Percentiles rank a stretch among this genome's conserved stretches.
These are phyloP conservation scores for Ochropleura plecta DNA, from an alignment of 2,888 invertebrate species.

Conservation along the genomic window DNA sequence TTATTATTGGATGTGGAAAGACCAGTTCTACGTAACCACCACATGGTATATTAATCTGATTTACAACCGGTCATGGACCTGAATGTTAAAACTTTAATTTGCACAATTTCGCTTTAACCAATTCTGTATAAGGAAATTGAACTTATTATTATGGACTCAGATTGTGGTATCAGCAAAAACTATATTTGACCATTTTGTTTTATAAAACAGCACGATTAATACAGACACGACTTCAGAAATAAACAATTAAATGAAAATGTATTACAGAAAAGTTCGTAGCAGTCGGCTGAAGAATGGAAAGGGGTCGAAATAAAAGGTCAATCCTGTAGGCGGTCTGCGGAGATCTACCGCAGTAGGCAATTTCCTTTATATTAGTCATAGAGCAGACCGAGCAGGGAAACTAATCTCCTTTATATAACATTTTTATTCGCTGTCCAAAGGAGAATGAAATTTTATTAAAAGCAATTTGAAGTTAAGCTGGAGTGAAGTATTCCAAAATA, in stretches of 20 bases:
- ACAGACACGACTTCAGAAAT: constrained; percentile 16
- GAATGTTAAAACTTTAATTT: constrained; percentile 22
- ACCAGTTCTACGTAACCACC: constrained; percentile 27
- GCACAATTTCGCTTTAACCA: constrained; percentile 22
- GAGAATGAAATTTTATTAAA: constrained; percentile 52
- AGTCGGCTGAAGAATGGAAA: constrained; percentile 41
- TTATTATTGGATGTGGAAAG: constrained; percentile 8
- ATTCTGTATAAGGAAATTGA: constrained; percentile 34
- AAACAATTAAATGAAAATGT: constrained; percentile 38
- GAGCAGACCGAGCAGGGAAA: constrained; percentile 34
- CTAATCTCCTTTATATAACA: constrained; percentile 51
- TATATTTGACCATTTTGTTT: background rate
- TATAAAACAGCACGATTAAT: constrained; percentile 14
- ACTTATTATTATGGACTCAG: constrained; percentile 32
- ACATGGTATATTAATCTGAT: constrained; percentile 21
- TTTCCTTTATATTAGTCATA: constrained; percentile 52
- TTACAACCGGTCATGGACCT: constrained; percentile 40
- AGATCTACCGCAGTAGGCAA: constrained; percentile 49
- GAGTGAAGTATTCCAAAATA: constrained; percentile 33
- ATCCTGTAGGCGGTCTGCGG: constrained; percentile 41
- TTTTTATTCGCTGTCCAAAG: constrained; percentile 24
- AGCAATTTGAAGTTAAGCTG: constrained; percentile 49
- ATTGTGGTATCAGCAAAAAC: constrained; percentile 17
- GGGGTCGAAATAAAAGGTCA: constrained; percentile 52
- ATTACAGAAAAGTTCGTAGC: constrained; percentile 23